Conservation (phyloP, 2,797 vertebrate genomes). For the Fundulus diaphanus region DNA sequence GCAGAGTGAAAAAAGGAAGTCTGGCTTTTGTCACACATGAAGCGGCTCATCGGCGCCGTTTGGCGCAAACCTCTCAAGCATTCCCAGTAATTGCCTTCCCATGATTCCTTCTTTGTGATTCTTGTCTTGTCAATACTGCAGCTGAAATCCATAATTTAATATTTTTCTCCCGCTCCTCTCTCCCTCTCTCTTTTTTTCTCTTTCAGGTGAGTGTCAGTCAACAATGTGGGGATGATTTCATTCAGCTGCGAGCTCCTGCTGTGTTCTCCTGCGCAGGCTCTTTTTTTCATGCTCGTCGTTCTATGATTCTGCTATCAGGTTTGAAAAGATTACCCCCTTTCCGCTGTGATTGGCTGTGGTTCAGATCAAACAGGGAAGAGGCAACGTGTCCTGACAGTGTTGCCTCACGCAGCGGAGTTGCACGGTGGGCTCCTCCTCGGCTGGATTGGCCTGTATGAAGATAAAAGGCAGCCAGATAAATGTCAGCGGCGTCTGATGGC, state of each 20-base stretch:
- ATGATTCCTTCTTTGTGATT: constrained; percentile 61
- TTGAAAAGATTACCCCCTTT: constrained; percentile 52
- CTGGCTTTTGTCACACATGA: constrained; percentile 19
- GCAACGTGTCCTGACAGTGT: constrained; percentile 24
- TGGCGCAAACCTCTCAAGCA: constrained; percentile 44
- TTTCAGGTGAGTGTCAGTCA: constrained; percentile 83
- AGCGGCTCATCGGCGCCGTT: constrained; percentile 29
- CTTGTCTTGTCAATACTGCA: constrained; percentile 61
- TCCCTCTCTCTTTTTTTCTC: constrained; percentile 34
- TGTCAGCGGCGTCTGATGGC: constrained; percentile 34
- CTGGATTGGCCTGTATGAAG: constrained; percentile 46
- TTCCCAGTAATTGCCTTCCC: constrained; percentile 64
- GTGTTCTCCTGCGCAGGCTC: constrained; percentile 43
- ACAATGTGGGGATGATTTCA: constrained; percentile 67
- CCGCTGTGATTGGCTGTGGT: constrained; percentile 54
- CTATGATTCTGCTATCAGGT: constrained; percentile 70
- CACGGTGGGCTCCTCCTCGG: constrained; percentile 28
- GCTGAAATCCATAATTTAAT: constrained; percentile 61
- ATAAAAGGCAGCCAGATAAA: constrained; percentile 52
- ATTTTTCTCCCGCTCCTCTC: constrained; percentile 35
- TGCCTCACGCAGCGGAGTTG: constrained; percentile 14
- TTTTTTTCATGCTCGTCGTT: constrained; percentile 41
- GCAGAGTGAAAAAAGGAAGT: constrained; percentile 18
- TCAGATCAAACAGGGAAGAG: constrained; percentile 52
- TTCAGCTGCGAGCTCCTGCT: constrained; percentile 49